Percentiles rank a stretch among this genome's conserved stretches.
Evolutionary conservation across 2,797 vertebrate species (phyloP).

Genomic region (Anolis apletophallus): DNA sequence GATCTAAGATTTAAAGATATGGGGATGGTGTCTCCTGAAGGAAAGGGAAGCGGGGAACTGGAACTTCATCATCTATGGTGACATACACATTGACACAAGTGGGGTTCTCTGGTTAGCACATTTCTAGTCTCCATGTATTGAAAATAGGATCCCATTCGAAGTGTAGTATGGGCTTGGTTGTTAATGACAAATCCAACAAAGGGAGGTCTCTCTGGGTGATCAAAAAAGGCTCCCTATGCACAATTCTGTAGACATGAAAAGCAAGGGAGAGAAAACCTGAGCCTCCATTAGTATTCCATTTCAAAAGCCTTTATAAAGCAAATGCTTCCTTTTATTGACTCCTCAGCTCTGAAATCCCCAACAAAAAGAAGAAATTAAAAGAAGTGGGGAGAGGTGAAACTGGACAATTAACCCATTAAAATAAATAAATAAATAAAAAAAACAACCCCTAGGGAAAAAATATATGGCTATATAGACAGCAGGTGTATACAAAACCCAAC

Average conservation of each 20-base stretch:
- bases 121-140: not conserved
- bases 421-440: not conserved
- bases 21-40: not conserved
- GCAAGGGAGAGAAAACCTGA: slow-evolving; percentile 23
- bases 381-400: not conserved
- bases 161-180: slow-evolving; percentile 1
- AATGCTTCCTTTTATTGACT: slow-evolving; percentile 32
- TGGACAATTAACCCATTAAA: not conserved
- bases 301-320: slow-evolving; percentile 20
- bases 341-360: slow-evolving; percentile 11
- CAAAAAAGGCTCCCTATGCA: not conserved
- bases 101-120: not conserved
- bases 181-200: slow-evolving; percentile 26
- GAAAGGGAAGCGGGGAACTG: not conserved
- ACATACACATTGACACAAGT: not conserved
- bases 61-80: not conserved
- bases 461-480: not conserved
- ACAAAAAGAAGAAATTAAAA: not conserved
- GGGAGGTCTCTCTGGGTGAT: not conserved
- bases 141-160: slow-evolving; percentile 6
- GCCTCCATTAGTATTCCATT: slow-evolving; percentile 22
- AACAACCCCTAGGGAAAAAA: not conserved
- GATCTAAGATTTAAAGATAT: slow-evolving; percentile 46
- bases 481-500: not conserved
- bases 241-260: slow-evolving; percentile 22